Base-by-base conservation (phyloP, 2,797 vertebrate species). In the Enteromius thamalakanensis region DNA sequence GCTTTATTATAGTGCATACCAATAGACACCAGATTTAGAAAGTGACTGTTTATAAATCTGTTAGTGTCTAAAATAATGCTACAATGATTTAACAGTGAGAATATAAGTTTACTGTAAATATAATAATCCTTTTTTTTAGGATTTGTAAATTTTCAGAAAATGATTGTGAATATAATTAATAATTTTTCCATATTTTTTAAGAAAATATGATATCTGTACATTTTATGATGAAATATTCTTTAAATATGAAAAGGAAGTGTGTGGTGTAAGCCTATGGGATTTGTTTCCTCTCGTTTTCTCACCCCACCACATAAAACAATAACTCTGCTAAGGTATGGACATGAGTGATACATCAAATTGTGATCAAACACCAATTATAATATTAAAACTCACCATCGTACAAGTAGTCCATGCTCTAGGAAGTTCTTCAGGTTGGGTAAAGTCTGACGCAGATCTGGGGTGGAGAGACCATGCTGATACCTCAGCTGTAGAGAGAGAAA, bases 361-460 rank as follows among this genome's bases (percentile, higher is more conserved):
- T 26, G 26, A 26, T 26, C 14, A 40, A 58, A 34, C 23, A 58
- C 29, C 23, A 60, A 9, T 14, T 76, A 6, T 14, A 67, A 60
- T 45, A n/a, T 12, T 65, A 29, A 3, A 74, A 93, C 96, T 96
- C 89, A 99, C 98, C 97, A 99, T 93, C 96, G 93, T 88, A 99
- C 96, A 94, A 99, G 94, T 37, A 99, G 94, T 69, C 97, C 98
- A 10, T 98, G 96, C 80, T 99, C 98, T 93, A 99, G 93, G 90
- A 99, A 99, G 93, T 95, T 96, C 94, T 98, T 99, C 92, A 99
- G 93, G 92, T 99, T 99, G 75, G 97, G 97, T 85, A 99, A 95
- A n/a, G 98, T 99, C 91, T 98, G 98, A 86, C 97, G 95, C 90
- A 99, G 93, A 89, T 99, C 98, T 55, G 98, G 97, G 84, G 98